Conservation (phyloP, 35 echinoderm and acorn worm species). For the Chiridota heheva region DNA sequence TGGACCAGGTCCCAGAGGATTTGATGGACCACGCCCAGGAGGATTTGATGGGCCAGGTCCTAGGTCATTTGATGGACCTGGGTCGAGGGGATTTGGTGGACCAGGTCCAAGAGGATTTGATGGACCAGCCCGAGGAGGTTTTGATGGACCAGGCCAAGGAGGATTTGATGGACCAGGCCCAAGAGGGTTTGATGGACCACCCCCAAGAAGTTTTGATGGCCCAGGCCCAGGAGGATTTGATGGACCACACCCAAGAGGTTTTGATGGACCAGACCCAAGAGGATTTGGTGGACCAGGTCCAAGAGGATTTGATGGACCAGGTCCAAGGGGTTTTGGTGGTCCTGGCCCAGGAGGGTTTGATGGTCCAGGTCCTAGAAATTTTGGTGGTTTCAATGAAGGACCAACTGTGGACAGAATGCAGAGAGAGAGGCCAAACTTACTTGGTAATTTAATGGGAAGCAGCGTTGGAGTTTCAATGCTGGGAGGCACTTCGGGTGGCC, state of each 20-base stretch:
- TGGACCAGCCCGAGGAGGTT: conserved; percentile 14
- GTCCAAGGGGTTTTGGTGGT: conserved; percentile 7
- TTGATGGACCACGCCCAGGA: conserved; percentile 1
- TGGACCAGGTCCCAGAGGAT: conserved; percentile 2
- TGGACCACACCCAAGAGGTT: conserved; percentile 9
- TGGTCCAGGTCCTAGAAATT: not conserved
- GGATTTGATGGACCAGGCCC: conserved; percentile 2
- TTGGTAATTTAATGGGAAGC: too few relatives aligned
- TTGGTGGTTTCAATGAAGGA: conserved; percentile 7
- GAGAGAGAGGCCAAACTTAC: too few relatives aligned
- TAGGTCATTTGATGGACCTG: not conserved
- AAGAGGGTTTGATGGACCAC: conserved; percentile 11
- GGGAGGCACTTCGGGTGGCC: too few relatives aligned
- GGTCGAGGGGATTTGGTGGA: not conserved
- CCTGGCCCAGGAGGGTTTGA: not conserved
- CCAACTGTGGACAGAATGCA: conserved; percentile 7
- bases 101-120: conserved; percentile 24
- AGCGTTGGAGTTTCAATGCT: too few relatives aligned
- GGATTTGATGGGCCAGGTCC: conserved; percentile 15
- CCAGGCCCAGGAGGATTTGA: conserved; percentile 25
- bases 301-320: conserved; percentile 37
- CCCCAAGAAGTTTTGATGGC: conserved; percentile 32
- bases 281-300: conserved; percentile 25
- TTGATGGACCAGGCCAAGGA: conserved; percentile 14
- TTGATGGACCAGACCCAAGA: conserved; percentile 28